Evolutionary conservation across 2,797 vertebrate genomes (phyloP), one percentile per base, ranked within the genome.

Genomic region (Synanceia verrucosa): DNA sequence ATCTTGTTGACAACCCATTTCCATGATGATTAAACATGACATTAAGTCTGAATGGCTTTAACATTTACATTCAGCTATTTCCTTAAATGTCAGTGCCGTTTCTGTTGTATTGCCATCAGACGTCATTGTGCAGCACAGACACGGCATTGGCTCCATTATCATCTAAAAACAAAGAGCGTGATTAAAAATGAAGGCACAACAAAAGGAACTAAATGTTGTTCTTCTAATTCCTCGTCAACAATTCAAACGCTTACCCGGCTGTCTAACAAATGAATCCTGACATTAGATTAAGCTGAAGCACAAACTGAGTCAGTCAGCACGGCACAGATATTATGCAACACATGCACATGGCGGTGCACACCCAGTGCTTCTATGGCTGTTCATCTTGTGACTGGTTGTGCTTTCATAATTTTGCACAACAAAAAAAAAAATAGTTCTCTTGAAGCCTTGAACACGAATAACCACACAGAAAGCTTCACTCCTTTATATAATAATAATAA

Each of bases 311-410:
- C 55, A 56, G 70, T 82, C 75, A 81, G 62, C 64, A 55, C 65
- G 70, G 73, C 34, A 64, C 65, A 76, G 70, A 70, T 53, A 29
- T 74, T 70, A 69, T 37, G 41, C 55, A 76, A 81, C 68, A 71
- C 74, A 81, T 64, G 41, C 77, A 84, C 59, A 76, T 64, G 72
- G 44, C 65, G 68, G 44, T 1, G 5, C 36, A 53, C 57, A 78
- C 60, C 66, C 48, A 44, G 51, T 39, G 26, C 69, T 62, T 61
- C 59, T 46, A 64, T 69, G 68, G 65, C 70, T 62, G 68, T 66
- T 71, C 41, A 57, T 73, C 37, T 76, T 55, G 29, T 59, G 79
- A 65, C 66, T 50, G 12, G 55, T 59, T 69, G 44, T 16, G 59
- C 61, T 62, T 67, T 60, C 33, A 36, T 37, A 36, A 43, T 37